phyloP scores from a whole-genome alignment of 2,888 invertebrate genomes.

The Drosophila phalerata region DNA sequence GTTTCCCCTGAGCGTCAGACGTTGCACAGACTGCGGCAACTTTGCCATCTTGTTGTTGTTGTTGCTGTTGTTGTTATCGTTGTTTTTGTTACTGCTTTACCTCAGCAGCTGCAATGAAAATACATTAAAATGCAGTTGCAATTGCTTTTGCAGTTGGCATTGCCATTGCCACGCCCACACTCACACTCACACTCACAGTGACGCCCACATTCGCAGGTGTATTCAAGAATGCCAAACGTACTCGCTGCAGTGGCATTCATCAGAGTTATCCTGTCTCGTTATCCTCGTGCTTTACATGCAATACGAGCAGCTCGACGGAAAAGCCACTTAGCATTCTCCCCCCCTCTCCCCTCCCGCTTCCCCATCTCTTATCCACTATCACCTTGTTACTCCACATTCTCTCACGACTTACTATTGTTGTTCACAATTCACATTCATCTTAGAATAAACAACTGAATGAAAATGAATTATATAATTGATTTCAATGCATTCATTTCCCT shows the following conservation, averaged over 20 bases:
- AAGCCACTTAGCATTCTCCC: constrained; percentile 65
- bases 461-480: constrained; percentile 55
- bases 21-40: constrained; percentile 34
- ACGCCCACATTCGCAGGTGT: constrained; percentile 7
- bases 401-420: constrained; percentile 21
- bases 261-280: constrained; percentile 72
- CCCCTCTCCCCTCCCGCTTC: not conserved
- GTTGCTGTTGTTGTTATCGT: constrained; percentile 18
- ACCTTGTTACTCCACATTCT: not conserved
- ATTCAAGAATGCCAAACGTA: not conserved
- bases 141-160: constrained; percentile 52
- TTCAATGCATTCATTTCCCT: constrained; percentile 35
- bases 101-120: constrained; percentile 54
- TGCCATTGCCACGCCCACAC: constrained; percentile 25
- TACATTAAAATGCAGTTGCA: constrained; percentile 75
- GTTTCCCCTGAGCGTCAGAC: constrained; percentile 20
- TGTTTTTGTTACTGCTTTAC: constrained; percentile 35
- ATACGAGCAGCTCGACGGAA: constrained; percentile 46
- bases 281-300: constrained; percentile 64
- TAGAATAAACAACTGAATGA: constrained; percentile 40
- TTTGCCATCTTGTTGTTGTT: constrained; percentile 27
- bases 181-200: not conserved
- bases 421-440: constrained; percentile 45
- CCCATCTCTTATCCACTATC: not conserved
- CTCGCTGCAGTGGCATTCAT: constrained; percentile 63